Conservation (phyloP, 2,888 invertebrate genomes). For the Phrixothrix hirtus region DNA sequence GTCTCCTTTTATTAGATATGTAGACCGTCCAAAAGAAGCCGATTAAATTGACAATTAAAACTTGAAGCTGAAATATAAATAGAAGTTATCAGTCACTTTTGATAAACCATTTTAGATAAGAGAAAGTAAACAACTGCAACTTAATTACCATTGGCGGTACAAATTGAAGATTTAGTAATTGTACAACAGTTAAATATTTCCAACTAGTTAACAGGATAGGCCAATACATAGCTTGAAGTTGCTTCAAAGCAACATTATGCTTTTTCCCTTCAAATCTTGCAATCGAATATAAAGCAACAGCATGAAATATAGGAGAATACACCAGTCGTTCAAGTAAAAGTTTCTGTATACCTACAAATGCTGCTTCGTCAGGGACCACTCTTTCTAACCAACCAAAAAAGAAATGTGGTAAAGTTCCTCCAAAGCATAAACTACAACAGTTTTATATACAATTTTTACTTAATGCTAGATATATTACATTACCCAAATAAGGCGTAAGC, state of each 20-base stretch:
- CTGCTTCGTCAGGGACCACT: conserved; percentile 62
- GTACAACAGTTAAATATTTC: conserved; percentile 75
- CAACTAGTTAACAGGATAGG: conserved; percentile 73
- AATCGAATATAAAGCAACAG: conserved; percentile 73
- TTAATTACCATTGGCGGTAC: conserved; percentile 82
- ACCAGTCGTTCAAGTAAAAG: conserved; percentile 72
- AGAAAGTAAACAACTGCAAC: conserved; percentile 7
- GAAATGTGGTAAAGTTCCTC: conserved; percentile 78
- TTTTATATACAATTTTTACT: not conserved
- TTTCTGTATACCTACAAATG: conserved; percentile 60
- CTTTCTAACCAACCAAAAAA: conserved; percentile 70
- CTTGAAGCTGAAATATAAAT: conserved; percentile 66
- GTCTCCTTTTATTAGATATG: conserved; percentile 69
- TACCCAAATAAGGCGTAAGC: conserved; percentile 80
- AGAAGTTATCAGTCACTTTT: not conserved
- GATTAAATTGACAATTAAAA: conserved; percentile 74
- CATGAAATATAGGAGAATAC: conserved; percentile 73
- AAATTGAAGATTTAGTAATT: conserved; percentile 73
- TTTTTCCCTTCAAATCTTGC: conserved; percentile 77
- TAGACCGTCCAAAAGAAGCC: conserved; percentile 80
- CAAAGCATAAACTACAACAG: conserved; percentile 70
- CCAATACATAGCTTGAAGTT: conserved; percentile 67
- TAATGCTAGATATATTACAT: conserved; percentile 33
- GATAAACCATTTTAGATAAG: conserved; percentile 2
- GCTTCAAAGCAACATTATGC: conserved; percentile 66